A percentile compares a stretch with the other conserved stretches of the same genome.
Evolutionary conservation across 2,113 vertebrate genomes (phyloP).

Genomic region (chimpanzee (Pan troglodytes)): NHGRI_mPanTro3-v2.1_pri NC_086015.1:122176501-122177000

Average conservation of each 20-base stretch:
- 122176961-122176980: neutral
- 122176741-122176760: neutral
- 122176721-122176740: neutral
- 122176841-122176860: neutral
- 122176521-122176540: no score
- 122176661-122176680: neutral
- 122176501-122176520: no score
- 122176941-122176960: neutral
- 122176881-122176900: neutral
- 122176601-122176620: no score
- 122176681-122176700: no score
- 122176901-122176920: neutral
- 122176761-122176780: neutral
- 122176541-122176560: no score
- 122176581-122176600: no score
- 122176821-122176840: neutral
- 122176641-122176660: no score
- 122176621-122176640: no score
- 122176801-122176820: neutral
- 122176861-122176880: neutral
- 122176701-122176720: neutral
- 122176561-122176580: no score
- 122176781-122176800: neutral
- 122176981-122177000: neutral
- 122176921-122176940: neutral